These are phyloP conservation scores for Potamilus streckersoni DNA, from an alignment of 1,140 invertebrate species.

Conservation along the genomic window DNA sequence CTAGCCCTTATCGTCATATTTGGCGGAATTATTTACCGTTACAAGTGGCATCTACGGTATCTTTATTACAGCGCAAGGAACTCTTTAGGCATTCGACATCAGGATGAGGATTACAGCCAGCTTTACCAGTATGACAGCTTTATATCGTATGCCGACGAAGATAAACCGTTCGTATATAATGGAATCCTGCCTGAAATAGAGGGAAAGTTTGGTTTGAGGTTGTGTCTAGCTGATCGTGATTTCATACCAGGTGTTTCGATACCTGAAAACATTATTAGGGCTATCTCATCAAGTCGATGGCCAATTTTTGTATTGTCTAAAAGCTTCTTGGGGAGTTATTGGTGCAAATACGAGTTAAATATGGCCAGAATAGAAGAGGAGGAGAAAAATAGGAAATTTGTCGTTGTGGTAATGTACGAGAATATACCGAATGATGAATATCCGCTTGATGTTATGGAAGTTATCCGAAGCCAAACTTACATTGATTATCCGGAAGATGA, in stretches of 20 bases:
- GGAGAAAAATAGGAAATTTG: conserved; percentile 12
- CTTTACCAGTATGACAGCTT: conserved; percentile 4
- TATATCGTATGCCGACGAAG: conserved; percentile 14
- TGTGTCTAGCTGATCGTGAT: conserved; percentile 90
- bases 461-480: conserved; percentile 30
- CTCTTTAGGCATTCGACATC: neutral
- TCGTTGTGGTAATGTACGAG: conserved; percentile 33
- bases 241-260: conserved; percentile 83
- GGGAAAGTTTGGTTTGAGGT: conserved; percentile 74
- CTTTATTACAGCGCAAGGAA: conserved; percentile 17
- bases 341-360: conserved; percentile 77
- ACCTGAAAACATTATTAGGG: conserved; percentile 73
- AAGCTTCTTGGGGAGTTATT: conserved; percentile 74
- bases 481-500: conserved; percentile 20
- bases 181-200: conserved; percentile 6
- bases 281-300: conserved; percentile 73
- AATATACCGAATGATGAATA: conserved; percentile 21
- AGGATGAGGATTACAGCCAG: neutral
- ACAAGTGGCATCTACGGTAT: conserved; percentile 29
- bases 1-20: neutral
- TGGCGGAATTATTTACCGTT: conserved; percentile 21
- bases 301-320: conserved; percentile 75
- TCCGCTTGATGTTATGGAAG: conserved; percentile 25
- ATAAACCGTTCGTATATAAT: neutral
- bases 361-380: conserved; percentile 70